Base-by-base conservation (phyloP, 2,888 invertebrate genomes). In the Euphydryas editha region DNA sequence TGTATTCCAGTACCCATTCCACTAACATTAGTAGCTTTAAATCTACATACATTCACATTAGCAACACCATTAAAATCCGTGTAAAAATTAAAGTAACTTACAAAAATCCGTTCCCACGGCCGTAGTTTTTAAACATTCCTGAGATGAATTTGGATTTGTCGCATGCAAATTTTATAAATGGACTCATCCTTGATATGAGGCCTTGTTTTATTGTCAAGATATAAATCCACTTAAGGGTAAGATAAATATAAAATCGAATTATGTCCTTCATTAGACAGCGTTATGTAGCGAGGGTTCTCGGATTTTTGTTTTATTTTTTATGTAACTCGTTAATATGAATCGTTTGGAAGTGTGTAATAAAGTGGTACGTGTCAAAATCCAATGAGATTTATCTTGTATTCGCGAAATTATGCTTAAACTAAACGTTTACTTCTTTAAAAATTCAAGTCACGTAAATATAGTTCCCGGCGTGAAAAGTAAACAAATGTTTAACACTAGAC, bases 231-330 rank as follows among this genome's bases (percentile, higher is more conserved):
- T 90, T 86, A 87, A 72, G 77, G 71, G 71, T 65, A 72, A 79
- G 89, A 90, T 90, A 89, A 86, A 78, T 75, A 72, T 76, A 78
- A 84, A 87, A 89, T 89, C 85, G 78, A 90, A 90, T 90, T 90
- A 89, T 85, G 81, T 83, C 74, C 72, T 85, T 87, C 85, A 84
- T 86, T 87, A 84, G 73, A 59, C 70, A 65, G 69, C 75, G 76
- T 82, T 81, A 77, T 64, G 18, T 55, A 61, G 62, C 51, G 55
- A 49, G 18, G 49, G 18, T 36, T 24, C 46, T 49, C 47, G 59
- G 54, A 49, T 58, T 59, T 30, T 51, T 49, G 20, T 49, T 51
- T 42, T n/a, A n/a, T n/a, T n/a, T 64, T 36, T 46, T 47, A 46
- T 44, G 24, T 51, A 15, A 51, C 56, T 62, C 58, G 55, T 65